Base-by-base conservation (phyloP, 2,888 invertebrate species). In the Rotaria sp. region DNA sequence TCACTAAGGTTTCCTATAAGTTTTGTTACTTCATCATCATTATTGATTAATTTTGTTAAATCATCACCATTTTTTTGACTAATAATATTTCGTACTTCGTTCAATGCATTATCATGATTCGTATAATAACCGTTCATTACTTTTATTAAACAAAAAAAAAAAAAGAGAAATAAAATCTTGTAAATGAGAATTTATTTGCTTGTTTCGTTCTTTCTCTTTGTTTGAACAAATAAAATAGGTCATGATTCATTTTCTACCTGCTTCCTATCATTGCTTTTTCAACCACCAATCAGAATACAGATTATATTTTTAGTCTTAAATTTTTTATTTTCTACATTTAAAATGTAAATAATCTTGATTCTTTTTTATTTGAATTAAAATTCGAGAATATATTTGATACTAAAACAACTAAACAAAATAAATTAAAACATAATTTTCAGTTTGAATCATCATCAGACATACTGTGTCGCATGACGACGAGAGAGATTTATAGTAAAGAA, bases 181-280 rank as follows among this genome's bases (percentile, higher is more conserved):
- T n/a, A n/a, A n/a, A n/a, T 50, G 18, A 18, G 18, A 50, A 18
- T 50, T 50, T 50, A 50, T 67, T 67, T 67, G 4, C 67, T 67
- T 67, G 67, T 67, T 67, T 30, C 67, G 67, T 67, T 67, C 67
- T 67, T 67, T 67, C 67, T 67, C 35, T 35, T 67, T 35, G 67
- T 67, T 67, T 67, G 35, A 67, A 67, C 67, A 67, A 67, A 67
- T 67, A 67, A 67, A 67, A 67, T 30, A 67, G 67, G 67, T 67
- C 67, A 67, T 67, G 67, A 67, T 30, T 67, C 67, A 67, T 67
- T 67, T 67, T 15, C 67, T 67, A 67, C 67, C 35, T 35, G 18
- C n/a, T 15, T 67, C 18, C 38, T 67, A 13, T 35, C 35, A 67
- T 67, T 67, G 67, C 67, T 35, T 30, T 67, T 67, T 67, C 5